A percentile compares a stretch with the other conserved stretches of the same genome.
Evolutionary conservation across 2,797 vertebrate genomes (phyloP).

Genomic region (Paramormyrops hopkinsi): DNA sequence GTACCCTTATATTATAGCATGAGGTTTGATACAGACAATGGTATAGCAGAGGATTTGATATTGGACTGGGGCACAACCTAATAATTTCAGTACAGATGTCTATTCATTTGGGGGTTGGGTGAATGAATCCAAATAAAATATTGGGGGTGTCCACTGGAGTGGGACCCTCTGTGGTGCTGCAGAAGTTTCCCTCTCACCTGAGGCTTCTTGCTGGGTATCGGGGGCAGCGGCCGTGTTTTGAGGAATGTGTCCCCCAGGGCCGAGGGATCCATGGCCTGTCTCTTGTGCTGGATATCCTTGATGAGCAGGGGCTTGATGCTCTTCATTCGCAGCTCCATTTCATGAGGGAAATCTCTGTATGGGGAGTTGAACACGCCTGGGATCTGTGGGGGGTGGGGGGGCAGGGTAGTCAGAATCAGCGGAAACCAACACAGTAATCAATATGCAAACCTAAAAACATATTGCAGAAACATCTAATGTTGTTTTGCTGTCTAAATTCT

Average conservation of each 20-base stretch:
- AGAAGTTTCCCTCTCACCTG: slow-evolving; percentile 62
- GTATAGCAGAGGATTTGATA: background rate
- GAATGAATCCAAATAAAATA: background rate
- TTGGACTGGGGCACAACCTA: background rate
- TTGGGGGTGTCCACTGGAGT: background rate
- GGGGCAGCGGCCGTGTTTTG: slow-evolving; percentile 55
- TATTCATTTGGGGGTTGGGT: background rate
- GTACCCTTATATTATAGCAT: background rate
- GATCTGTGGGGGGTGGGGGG: slow-evolving; percentile 54
- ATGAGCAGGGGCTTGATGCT: slow-evolving; percentile 62
- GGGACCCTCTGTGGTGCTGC: background rate
- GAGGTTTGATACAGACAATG: background rate
- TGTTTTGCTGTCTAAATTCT: background rate
- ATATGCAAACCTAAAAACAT: background rate
- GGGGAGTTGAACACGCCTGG: slow-evolving; percentile 88
- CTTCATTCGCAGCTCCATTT: slow-evolving; percentile 77
- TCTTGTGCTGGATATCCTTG: slow-evolving; percentile 24
- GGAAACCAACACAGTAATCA: background rate
- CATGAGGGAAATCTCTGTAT: slow-evolving; percentile 69
- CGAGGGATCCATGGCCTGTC: slow-evolving; percentile 33
- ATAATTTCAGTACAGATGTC: background rate
- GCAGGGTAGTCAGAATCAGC: background rate
- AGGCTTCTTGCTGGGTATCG: slow-evolving; percentile 64
- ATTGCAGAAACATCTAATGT: background rate
- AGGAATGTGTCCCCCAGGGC: slow-evolving; percentile 9